These are phyloP conservation scores for Campoplex nolae DNA, from an alignment of 2,888 invertebrate species.

Conservation along the genomic window DNA sequence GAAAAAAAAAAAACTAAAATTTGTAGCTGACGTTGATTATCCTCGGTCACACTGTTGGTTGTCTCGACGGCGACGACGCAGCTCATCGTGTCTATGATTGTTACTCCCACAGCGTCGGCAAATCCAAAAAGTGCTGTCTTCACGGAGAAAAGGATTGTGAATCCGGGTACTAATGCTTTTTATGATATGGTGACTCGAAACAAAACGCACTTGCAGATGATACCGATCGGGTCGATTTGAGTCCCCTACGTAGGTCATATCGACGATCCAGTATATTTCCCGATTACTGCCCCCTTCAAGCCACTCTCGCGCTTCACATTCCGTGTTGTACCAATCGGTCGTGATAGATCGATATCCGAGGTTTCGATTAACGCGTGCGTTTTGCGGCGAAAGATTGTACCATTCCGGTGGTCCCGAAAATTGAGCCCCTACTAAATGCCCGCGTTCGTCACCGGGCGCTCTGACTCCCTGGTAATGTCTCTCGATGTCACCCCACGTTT, in stretches of 20 bases:
- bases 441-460: neutral
- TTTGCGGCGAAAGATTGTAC: conserved; percentile 1
- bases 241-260: too few relatives aligned
- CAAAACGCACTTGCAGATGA: too few relatives aligned
- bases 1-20: too few relatives aligned
- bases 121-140: neutral
- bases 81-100: too few relatives aligned
- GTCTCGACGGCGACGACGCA: too few relatives aligned
- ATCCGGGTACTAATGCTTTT: neutral
- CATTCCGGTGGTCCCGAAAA: neutral
- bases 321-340: neutral
- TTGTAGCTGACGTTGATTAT: too few relatives aligned
- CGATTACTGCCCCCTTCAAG: neutral
- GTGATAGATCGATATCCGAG: neutral
- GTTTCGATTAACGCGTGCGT: neutral
- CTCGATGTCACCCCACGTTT: neutral
- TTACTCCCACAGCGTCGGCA: neutral
- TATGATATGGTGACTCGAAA: neutral
- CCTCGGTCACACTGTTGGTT: too few relatives aligned
- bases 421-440: neutral
- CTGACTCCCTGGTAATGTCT: neutral
- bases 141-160: neutral
- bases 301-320: neutral
- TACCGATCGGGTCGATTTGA: too few relatives aligned
- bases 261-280: neutral